These are phyloP conservation scores for Hiodon alosoides DNA, from an alignment of 2,113 vertebrate species.

Conservation along the genomic window DNA sequence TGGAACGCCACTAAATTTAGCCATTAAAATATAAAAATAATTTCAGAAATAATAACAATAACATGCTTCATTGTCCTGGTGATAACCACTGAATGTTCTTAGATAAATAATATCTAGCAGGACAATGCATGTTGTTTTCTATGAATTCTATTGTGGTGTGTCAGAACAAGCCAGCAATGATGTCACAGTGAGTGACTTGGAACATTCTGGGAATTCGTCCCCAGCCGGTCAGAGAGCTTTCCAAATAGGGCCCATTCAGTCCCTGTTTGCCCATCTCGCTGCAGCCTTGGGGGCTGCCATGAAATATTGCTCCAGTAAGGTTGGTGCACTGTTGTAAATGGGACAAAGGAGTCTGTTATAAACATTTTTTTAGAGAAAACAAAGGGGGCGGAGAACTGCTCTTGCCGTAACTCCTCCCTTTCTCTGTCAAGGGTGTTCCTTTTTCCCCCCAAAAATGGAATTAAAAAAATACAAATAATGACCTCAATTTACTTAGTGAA, in stretches of 20 bases:
- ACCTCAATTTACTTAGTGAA: constrained; percentile 62
- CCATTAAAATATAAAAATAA: constrained; percentile 8
- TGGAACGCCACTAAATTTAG: constrained; percentile 1
- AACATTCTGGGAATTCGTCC: constrained; percentile 52
- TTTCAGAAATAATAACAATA: constrained; percentile 10
- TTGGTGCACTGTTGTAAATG: constrained; percentile 50
- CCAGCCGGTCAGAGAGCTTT: constrained; percentile 8
- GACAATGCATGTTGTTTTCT: constrained; percentile 17
- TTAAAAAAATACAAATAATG: constrained; percentile 66
- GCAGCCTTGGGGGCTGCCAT: not conserved
- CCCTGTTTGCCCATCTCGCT: constrained; percentile 37
- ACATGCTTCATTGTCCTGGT: not conserved
- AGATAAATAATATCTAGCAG: constrained; percentile 4
- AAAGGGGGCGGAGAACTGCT: not conserved
- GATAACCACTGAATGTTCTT: constrained; percentile 3
- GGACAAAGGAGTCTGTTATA: constrained; percentile 36
- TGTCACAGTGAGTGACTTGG: constrained; percentile 41
- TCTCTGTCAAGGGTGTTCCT: constrained; percentile 35
- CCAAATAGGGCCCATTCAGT: constrained; percentile 17
- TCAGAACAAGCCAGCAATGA: constrained; percentile 30
- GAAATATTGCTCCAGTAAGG: constrained; percentile 58
- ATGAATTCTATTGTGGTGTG: constrained; percentile 10
- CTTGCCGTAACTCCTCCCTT: not conserved
- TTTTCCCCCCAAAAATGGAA: constrained; percentile 44
- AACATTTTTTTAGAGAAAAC: constrained; percentile 18